phyloP scores from a whole-genome alignment of 1,140 invertebrate genomes.

The Polyergus mexicanus region DNA sequence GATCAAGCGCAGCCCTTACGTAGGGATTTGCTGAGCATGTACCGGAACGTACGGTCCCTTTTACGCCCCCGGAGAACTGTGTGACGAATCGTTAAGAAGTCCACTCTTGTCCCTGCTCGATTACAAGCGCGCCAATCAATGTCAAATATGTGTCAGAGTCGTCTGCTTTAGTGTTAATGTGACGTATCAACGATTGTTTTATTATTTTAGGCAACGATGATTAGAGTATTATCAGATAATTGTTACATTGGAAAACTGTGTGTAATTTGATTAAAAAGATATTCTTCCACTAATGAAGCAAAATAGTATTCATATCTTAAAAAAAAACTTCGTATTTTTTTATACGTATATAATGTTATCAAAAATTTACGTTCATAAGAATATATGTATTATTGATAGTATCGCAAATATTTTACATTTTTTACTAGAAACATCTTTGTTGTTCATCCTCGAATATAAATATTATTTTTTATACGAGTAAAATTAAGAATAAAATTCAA shows the following conservation, averaged over 20 bases:
- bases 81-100: constrained; percentile 56
- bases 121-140: constrained; percentile 35
- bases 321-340: neutral
- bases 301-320: neutral
- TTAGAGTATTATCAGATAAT: neutral
- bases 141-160: constrained; percentile 27
- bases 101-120: neutral
- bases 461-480: neutral
- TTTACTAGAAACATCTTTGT: neutral
- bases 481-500: neutral
- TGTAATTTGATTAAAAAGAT: neutral
- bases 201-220: constrained; percentile 25
- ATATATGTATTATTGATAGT: neutral
- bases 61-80: constrained; percentile 34
- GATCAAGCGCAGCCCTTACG: constrained; percentile 64
- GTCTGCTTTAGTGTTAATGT: constrained; percentile 14
- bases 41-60: constrained; percentile 41
- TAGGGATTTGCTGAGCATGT: constrained; percentile 56
- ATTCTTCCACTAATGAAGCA: neutral
- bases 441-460: neutral
- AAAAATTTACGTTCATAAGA: neutral
- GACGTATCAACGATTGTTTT: neutral
- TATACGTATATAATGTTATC: neutral
- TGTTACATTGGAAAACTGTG: neutral
- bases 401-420: neutral